Evolutionary conservation across 2,888 invertebrate species (phyloP), one percentile per base, ranked within the genome.

Genomic region (Sarcophaga subvicina): DNA sequence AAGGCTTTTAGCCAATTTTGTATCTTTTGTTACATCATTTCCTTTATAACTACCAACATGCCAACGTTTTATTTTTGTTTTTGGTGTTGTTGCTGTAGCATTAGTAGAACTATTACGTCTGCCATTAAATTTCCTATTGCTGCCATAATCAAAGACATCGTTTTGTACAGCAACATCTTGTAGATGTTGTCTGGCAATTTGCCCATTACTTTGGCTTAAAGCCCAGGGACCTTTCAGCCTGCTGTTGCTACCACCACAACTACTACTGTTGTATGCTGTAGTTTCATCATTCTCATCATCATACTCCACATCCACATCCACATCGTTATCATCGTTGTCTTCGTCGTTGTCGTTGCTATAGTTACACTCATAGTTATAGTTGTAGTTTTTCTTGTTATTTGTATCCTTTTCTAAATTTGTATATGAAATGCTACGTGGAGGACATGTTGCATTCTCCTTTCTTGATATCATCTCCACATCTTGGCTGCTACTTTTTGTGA

Each of bases 161-260:
- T 80, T 83, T 80, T 71, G 45, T 67, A 70, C 69, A 37, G 37
- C 37, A 45, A 49, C 77, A 86, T 84, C 83, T 84, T 75, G 88
- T 80, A 84, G 47, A 64, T 66, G 62, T 67, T 66, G 62, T 60
- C 63, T 87, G 81, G 89, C 88, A 89, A 91, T 89, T 88, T 90
- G 90, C 81, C 89, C 90, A 86, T 89, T 90, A 81, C 90, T 90
- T 76, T 88, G 89, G 77, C 90, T 89, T 79, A 81, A 79, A 81
- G 84, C 78, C 84, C 84, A 78, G 69, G 69, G 78, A 87, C 84
- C 81, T 76, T 80, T 84, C 76, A 81, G 78, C 60, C 17, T 45
- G 63, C 62, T 69, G 47, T 62, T 73, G 37, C 37, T 37, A 37
- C 37, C 37, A 37, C 37, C 37, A 10, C 37, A 0, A 10, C 37